Conservation (phyloP, 2,888 invertebrate species). For the Scelioninae gen. 1 region DNA sequence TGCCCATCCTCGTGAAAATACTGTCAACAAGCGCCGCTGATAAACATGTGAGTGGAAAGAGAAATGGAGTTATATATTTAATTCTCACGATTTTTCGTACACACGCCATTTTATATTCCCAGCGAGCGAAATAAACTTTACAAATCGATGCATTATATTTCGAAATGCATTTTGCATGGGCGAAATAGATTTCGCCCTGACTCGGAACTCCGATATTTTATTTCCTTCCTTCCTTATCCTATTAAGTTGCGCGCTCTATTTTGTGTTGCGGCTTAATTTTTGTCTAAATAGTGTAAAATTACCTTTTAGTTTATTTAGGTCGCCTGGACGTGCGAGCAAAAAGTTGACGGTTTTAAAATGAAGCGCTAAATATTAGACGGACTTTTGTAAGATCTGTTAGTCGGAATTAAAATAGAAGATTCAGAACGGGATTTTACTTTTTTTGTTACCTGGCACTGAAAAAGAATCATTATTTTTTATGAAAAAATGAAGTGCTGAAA, state of each 20-base stretch:
- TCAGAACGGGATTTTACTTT: neutral
- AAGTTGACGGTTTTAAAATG: slow-evolving; percentile 3
- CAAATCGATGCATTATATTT: slow-evolving; percentile 56
- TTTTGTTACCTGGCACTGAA: too few relatives aligned
- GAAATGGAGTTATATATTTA: slow-evolving; percentile 45
- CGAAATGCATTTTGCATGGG: slow-evolving; percentile 21
- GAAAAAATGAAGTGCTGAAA: too few relatives aligned
- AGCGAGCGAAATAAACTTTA: slow-evolving; percentile 17
- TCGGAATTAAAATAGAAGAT: slow-evolving; percentile 16
- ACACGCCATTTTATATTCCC: slow-evolving; percentile 9
- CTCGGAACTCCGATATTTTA: slow-evolving; percentile 12
- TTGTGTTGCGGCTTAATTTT: slow-evolving; percentile 5
- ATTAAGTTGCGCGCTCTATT: neutral
- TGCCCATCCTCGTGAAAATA: slow-evolving; percentile 89
- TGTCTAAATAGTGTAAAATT: slow-evolving; percentile 5
- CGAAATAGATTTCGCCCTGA: slow-evolving; percentile 24
- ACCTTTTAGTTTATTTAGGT: neutral
- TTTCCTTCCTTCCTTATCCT: slow-evolving; percentile 17
- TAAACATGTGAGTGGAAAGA: slow-evolving; percentile 82
- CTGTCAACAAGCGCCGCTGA: slow-evolving; percentile 73
- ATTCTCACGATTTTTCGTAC: too few relatives aligned
- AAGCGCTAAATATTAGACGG: slow-evolving; percentile 1
- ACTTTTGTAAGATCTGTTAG: slow-evolving; percentile 6
- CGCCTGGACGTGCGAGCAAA: neutral
- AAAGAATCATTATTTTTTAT: too few relatives aligned